Evolutionary conservation across 2,113 vertebrate species (phyloP).

Genomic region (Prietella phreatophila): DNA sequence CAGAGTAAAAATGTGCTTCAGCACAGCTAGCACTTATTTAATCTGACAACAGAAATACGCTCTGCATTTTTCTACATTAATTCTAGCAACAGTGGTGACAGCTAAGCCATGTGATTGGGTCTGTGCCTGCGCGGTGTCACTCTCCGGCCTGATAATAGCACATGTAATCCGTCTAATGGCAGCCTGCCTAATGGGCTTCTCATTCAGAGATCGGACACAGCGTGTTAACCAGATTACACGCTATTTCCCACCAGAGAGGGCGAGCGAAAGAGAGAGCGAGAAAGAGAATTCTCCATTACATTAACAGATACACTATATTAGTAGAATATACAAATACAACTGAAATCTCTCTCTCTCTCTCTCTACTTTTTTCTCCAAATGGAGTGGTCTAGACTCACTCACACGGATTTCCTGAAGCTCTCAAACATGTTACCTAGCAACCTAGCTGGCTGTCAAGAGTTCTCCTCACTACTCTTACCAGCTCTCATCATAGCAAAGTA

Average conservation of each 20-base stretch:
- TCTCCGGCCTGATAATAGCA: conserved; percentile 47
- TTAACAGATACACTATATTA: neutral
- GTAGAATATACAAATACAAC: neutral
- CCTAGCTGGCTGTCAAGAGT: conserved; percentile 32
- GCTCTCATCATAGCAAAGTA: conserved; percentile 33
- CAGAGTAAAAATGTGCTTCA: conserved; percentile 10
- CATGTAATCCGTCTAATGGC: conserved; percentile 52
- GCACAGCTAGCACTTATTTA: conserved; percentile 7
- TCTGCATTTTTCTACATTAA: neutral
- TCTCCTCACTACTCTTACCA: conserved; percentile 24
- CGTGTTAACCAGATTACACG: conserved; percentile 48
- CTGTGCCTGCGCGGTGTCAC: conserved; percentile 26
- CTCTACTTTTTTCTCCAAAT: conserved; percentile 24
- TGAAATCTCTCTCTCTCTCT: neutral
- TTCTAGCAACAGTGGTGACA: neutral
- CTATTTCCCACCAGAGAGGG: conserved; percentile 38
- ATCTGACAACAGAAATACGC: conserved; percentile 10
- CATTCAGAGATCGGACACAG: conserved; percentile 48
- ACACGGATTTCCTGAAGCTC: conserved; percentile 34
- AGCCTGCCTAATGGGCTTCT: conserved; percentile 48
- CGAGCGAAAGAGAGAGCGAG: neutral
- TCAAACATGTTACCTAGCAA: conserved; percentile 47
- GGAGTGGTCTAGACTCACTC: conserved; percentile 17
- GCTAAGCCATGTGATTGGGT: conserved; percentile 16
- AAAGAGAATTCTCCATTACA: conserved; percentile 9